Percentiles rank a stretch among this genome's conserved stretches.
phyloP scores from a whole-genome alignment of 1,140 invertebrate genomes.

The Geopemphigus sp. region DNA sequence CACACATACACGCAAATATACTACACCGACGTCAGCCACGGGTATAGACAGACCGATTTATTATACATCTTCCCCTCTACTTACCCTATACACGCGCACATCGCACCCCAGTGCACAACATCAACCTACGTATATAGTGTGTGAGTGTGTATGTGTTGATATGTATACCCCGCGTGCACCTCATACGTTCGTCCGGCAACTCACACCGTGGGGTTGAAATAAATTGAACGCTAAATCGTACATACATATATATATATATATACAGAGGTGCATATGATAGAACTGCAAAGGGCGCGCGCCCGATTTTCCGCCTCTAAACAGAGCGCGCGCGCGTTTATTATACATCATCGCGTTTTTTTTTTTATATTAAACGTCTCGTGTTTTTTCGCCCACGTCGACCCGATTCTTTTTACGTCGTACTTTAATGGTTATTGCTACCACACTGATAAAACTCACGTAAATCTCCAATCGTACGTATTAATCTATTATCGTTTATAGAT shows the following conservation, averaged over 20 bases:
- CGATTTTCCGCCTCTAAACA: too few species aligned
- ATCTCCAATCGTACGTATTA: too few species aligned
- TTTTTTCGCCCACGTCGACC: too few species aligned
- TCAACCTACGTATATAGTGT: background rate
- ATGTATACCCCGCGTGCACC: background rate
- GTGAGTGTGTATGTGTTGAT: background rate
- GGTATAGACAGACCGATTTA: slow-evolving; percentile 27
- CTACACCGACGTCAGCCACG: background rate
- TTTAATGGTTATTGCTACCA: too few species aligned
- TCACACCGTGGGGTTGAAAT: slow-evolving; percentile 7
- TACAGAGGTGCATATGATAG: background rate
- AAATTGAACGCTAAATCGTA: slow-evolving; percentile 42
- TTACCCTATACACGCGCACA: background rate
- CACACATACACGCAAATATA: background rate
- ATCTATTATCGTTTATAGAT: too few species aligned
- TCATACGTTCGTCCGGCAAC: background rate
- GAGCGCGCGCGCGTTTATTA: too few species aligned
- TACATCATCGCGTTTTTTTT: too few species aligned
- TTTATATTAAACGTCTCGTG: too few species aligned
- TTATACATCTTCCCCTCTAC: slow-evolving; percentile 17
- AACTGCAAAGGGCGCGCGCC: background rate
- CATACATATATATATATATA: slow-evolving; percentile 2
- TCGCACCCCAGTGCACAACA: background rate
- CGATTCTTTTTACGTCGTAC: too few species aligned
- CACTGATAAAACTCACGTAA: too few species aligned